These are phyloP conservation scores for Hemitrygon akajei DNA, from an alignment of 2,797 vertebrate genomes.

Conservation along the genomic window DNA sequence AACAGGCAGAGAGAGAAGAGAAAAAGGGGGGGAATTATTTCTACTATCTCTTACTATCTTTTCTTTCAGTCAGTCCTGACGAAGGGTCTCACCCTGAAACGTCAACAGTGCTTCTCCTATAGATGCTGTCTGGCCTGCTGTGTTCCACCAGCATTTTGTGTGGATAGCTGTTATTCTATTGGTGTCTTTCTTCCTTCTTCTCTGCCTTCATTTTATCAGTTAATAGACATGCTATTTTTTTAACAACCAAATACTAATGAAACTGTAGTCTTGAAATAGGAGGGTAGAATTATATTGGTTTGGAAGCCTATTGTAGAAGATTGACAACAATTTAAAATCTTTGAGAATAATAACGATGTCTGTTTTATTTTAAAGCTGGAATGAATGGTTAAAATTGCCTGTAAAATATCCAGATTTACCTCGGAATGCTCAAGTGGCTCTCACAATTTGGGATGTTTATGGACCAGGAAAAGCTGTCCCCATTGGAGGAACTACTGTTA, in stretches of 20 bases:
- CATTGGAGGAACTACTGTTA: constrained; percentile 91
- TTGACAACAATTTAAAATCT: background rate
- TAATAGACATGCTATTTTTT: background rate
- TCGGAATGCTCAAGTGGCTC: constrained; percentile 85
- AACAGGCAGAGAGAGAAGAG: too few species aligned
- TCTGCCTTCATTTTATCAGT: background rate
- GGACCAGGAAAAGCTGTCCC: constrained; percentile 86
- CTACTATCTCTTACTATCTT: too few species aligned
- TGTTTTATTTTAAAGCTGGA: constrained; percentile 70
- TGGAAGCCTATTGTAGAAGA: background rate
- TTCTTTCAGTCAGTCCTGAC: too few species aligned
- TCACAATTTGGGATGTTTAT: constrained; percentile 97
- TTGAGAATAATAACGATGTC: background rate
- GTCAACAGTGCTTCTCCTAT: too few species aligned
- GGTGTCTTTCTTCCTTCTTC: background rate
- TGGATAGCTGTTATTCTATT: background rate
- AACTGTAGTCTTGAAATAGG: background rate
- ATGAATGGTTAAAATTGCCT: constrained; percentile 90
- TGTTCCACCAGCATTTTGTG: too few species aligned
- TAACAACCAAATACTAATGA: background rate
- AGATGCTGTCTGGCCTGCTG: too few species aligned
- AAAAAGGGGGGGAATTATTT: too few species aligned
- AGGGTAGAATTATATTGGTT: background rate
- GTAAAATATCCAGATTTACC: constrained; percentile 95
- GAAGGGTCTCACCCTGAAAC: too few species aligned